A percentile compares a stretch with the other conserved stretches of the same genome.
These are phyloP conservation scores for Hippocampus mohnikei DNA, from an alignment of 2,113 vertebrate species.

Conservation along the genomic window DNA sequence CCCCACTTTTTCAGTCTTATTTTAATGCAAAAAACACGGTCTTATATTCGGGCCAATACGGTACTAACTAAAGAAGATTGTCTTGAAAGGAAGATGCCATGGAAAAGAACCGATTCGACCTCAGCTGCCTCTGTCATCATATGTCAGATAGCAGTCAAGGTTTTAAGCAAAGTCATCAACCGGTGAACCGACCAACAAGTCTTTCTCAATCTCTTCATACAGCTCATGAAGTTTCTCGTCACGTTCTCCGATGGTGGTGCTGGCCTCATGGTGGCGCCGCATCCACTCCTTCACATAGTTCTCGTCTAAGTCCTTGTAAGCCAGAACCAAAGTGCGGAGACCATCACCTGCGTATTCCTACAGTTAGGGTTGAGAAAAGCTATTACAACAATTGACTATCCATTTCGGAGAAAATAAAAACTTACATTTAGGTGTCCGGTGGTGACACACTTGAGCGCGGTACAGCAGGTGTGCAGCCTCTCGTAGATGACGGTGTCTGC, in stretches of 20 bases:
- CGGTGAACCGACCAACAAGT: constrained; percentile 75
- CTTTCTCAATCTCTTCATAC: constrained; percentile 89
- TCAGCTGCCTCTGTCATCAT: not conserved
- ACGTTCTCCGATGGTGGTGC: constrained; percentile 73
- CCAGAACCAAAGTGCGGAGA: constrained; percentile 84
- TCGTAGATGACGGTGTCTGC: constrained; percentile 90
- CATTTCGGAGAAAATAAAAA: not conserved
- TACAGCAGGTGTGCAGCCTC: constrained; percentile 78
- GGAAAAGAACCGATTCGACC: not conserved
- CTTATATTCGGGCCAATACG: too few relatives aligned
- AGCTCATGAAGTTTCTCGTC: constrained; percentile 77
- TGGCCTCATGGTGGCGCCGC: constrained; percentile 80
- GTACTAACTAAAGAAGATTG: not conserved
- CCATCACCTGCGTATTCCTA: constrained; percentile 91
- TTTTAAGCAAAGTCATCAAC: not conserved
- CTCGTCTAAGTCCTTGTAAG: constrained; percentile 82
- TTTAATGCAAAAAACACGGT: too few relatives aligned
- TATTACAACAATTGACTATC: not conserved
- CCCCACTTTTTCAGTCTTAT: too few relatives aligned
- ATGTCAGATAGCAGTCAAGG: not conserved
- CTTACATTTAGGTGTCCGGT: constrained; percentile 87
- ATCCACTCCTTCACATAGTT: constrained; percentile 76
- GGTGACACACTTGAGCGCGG: constrained; percentile 74
- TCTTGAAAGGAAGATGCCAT: not conserved
- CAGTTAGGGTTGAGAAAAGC: not conserved